phyloP scores from a whole-genome alignment of 2,797 vertebrate genomes.

The Poecile montanus region DNA sequence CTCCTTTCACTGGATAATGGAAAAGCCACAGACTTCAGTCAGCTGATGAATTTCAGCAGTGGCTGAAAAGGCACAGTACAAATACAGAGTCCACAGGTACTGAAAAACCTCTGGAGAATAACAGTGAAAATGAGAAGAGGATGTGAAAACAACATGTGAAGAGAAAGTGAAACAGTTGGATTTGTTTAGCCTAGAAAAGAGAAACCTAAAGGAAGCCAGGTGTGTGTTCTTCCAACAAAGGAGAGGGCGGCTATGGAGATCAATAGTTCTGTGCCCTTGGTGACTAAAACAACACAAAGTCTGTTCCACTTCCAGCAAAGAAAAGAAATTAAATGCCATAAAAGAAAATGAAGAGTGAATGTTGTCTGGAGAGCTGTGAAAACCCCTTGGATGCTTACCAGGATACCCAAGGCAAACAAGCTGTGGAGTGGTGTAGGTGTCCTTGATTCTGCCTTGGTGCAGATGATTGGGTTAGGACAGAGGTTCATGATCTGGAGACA shows the following conservation, averaged over 20 bases:
- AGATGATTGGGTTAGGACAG: not conserved
- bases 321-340: conserved; percentile 38
- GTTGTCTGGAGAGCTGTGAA: conserved; percentile 28
- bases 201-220: not conserved
- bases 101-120: not conserved
- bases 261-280: conserved; percentile 42
- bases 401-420: conserved; percentile 17
- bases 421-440: not conserved
- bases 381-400: conserved; percentile 21
- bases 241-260: not conserved
- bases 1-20: not conserved
- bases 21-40: not conserved
- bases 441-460: not conserved
- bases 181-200: conserved; percentile 16
- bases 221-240: not conserved
- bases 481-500: not conserved
- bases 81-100: not conserved
- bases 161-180: not conserved
- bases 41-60: conserved; percentile 7
- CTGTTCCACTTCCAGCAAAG: conserved; percentile 11
- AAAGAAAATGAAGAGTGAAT: conserved; percentile 28
- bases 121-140: conserved; percentile 23
- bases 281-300: conserved; percentile 7
- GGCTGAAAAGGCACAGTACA: not conserved
- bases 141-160: not conserved